These are phyloP conservation scores for Tetheella fluctuosa DNA, from an alignment of 2,888 invertebrate genomes.

Conservation along the genomic window DNA sequence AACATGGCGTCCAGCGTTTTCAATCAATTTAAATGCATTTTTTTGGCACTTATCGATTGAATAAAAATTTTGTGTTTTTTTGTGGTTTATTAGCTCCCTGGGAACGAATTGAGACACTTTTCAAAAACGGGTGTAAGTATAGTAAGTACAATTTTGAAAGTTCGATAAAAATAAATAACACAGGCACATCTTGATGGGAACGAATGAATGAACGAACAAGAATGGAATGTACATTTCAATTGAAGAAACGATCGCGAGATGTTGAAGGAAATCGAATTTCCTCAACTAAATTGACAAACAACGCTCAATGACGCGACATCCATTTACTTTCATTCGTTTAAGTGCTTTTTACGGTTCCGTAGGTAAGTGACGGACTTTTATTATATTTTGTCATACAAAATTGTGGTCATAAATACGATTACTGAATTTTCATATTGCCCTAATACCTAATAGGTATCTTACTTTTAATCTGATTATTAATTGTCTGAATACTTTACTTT, in stretches of 20 bases:
- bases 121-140: no score
- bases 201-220: slow-evolving; percentile 36
- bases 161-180: not conserved
- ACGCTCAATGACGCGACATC: slow-evolving; percentile 31
- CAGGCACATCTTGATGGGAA: slow-evolving; percentile 14
- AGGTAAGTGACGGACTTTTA: slow-evolving; percentile 2
- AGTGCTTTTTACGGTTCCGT: slow-evolving; percentile 9
- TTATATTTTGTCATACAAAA: not conserved
- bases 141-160: no score
- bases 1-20: no score
- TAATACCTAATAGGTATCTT: no score
- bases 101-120: no score
- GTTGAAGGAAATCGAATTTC: slow-evolving; percentile 42
- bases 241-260: slow-evolving; percentile 35
- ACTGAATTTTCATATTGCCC: no score
- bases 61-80: no score
- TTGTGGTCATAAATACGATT: not conserved
- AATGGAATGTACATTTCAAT: slow-evolving; percentile 26
- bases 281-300: slow-evolving; percentile 39
- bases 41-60: no score
- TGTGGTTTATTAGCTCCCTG: no score
- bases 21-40: no score
- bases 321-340: slow-evolving; percentile 25
- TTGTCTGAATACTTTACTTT: no score
- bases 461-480: no score